Conservation (phyloP, 1,140 invertebrate species). For the Drosophila lacteicornis region DNA sequence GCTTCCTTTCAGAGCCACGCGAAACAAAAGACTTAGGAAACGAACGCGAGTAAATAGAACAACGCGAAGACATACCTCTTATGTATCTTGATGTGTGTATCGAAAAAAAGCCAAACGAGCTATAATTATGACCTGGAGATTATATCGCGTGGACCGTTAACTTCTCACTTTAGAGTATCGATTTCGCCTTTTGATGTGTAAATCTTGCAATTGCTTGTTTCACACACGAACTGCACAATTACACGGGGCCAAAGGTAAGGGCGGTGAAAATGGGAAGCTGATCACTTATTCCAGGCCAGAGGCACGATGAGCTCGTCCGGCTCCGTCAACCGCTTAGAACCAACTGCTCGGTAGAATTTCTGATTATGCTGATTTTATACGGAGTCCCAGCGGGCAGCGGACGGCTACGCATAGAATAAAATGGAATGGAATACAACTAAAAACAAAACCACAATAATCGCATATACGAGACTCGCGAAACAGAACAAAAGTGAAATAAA, state of each 20-base stretch:
- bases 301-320: constrained; percentile 55
- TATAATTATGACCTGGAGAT: constrained; percentile 1
- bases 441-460: constrained; percentile 54
- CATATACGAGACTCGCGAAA: constrained; percentile 67
- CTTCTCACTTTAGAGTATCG: constrained; percentile 16
- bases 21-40: constrained; percentile 81
- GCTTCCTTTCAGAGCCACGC: constrained; percentile 65
- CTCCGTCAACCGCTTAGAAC: constrained; percentile 74
- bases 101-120: neutral
- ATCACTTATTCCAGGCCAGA: constrained; percentile 38
- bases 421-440: constrained; percentile 62
- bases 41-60: constrained; percentile 58
- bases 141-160: neutral
- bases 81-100: constrained; percentile 17
- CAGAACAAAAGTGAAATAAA: constrained; percentile 75
- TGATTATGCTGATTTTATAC: constrained; percentile 84
- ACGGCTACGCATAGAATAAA: constrained; percentile 74
- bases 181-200: constrained; percentile 32
- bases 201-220: constrained; percentile 65
- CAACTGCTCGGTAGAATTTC: constrained; percentile 79
- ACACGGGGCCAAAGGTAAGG: constrained; percentile 23
- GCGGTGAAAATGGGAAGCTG: neutral
- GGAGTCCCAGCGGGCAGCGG: constrained; percentile 39
- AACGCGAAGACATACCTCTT: constrained; percentile 31
- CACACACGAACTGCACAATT: constrained; percentile 64